These are phyloP conservation scores for Fratercula arctica DNA, from an alignment of 2,797 vertebrate genomes.

Conservation along the genomic window DNA sequence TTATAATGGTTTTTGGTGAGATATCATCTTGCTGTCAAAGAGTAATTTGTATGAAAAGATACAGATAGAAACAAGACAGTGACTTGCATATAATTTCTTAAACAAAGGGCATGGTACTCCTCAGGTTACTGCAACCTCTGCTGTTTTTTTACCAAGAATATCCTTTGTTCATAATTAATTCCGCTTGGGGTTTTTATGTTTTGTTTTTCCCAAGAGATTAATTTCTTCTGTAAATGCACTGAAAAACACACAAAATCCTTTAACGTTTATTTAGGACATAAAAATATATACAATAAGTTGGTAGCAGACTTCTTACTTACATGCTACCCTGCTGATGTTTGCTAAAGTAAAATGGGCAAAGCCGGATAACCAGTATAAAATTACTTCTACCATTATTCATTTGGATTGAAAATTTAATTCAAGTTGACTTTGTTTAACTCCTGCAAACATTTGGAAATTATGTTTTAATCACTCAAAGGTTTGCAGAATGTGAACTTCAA, in stretches of 20 bases:
- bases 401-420: neutral
- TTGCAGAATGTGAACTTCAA: neutral
- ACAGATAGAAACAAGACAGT: neutral
- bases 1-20: slow-evolving; percentile 10
- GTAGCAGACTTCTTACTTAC: neutral
- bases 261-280: neutral
- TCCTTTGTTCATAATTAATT: neutral
- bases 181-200: neutral
- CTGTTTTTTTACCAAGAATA: neutral
- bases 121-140: neutral
- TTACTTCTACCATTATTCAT: neutral
- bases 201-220: neutral
- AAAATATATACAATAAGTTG: neutral
- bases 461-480: neutral
- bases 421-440: neutral
- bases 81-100: neutral
- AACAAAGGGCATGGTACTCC: neutral
- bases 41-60: slow-evolving; percentile 18
- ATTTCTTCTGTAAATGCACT: neutral
- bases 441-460: neutral
- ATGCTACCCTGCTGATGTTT: neutral
- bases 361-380: neutral
- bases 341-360: neutral
- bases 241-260: neutral
- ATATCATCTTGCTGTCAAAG: neutral